Evolutionary conservation across 2,797 vertebrate genomes (phyloP).

Genomic region (Heliangelus exortis): DNA sequence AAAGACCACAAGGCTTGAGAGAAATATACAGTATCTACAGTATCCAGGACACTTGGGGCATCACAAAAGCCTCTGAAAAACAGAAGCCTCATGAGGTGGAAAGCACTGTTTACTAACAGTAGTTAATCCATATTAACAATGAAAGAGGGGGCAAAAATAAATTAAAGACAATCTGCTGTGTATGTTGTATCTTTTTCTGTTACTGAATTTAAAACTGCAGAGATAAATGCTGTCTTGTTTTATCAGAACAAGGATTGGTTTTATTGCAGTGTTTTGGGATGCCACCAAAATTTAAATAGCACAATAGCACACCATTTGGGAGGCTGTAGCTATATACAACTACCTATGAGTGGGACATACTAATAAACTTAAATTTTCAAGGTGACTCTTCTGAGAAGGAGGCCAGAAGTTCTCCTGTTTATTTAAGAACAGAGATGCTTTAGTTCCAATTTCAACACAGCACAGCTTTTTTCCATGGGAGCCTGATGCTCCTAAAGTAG

Average conservation of each 20-base stretch:
- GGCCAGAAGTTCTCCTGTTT: neutral
- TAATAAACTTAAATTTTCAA: slow-evolving; percentile 15
- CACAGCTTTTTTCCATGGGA: slow-evolving; percentile 8
- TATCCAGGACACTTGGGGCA: neutral
- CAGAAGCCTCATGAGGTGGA: neutral
- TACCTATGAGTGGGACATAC: neutral
- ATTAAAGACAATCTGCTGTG: neutral
- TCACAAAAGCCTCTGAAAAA: neutral
- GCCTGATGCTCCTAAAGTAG: slow-evolving; percentile 26
- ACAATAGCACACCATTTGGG: neutral
- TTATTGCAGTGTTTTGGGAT: neutral
- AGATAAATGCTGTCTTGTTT: neutral
- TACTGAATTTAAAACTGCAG: neutral
- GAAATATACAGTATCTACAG: neutral
- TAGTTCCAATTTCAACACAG: slow-evolving; percentile 12
- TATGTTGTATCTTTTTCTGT: neutral
- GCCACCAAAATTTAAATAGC: neutral
- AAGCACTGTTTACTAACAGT: neutral
- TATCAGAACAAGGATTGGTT: neutral
- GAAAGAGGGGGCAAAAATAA: neutral
- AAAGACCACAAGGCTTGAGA: neutral
- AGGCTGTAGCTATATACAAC: neutral
- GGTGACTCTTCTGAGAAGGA: neutral
- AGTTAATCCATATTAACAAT: neutral
- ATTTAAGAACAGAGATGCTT: slow-evolving; percentile 16